Conservation (phyloP, 2,113 vertebrate species). For the Gobio gobio region DNA sequence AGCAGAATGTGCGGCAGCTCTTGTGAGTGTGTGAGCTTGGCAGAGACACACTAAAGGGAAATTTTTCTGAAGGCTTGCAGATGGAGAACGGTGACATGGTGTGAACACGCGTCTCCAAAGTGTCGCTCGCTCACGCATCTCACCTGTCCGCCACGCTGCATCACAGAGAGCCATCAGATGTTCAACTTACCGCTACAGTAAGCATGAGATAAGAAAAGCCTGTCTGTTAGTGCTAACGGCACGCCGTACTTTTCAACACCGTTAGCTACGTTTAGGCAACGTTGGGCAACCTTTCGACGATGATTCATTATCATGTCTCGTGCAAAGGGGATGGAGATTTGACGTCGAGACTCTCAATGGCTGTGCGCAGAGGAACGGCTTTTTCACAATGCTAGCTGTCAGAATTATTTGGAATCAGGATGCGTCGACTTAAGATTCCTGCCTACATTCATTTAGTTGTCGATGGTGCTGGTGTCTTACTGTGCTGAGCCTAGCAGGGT, state of each 20-base stretch:
- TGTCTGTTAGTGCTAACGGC: slow-evolving; percentile 49
- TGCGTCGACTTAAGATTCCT: slow-evolving; percentile 54
- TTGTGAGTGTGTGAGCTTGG: slow-evolving; percentile 40
- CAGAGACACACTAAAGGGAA: slow-evolving; percentile 55
- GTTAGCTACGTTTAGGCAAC: slow-evolving; percentile 38
- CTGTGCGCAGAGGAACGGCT: not conserved
- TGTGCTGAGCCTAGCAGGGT: slow-evolving; percentile 76
- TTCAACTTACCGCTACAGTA: slow-evolving; percentile 79
- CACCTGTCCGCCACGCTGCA: slow-evolving; percentile 78
- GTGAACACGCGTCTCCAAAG: slow-evolving; percentile 77
- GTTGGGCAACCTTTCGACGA: slow-evolving; percentile 45
- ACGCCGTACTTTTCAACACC: slow-evolving; percentile 28
- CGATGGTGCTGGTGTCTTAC: slow-evolving; percentile 67
- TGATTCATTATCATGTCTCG: slow-evolving; percentile 65
- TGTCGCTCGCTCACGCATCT: slow-evolving; percentile 74
- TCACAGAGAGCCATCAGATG: slow-evolving; percentile 79
- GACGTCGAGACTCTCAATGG: slow-evolving; percentile 8
- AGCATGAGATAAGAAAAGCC: slow-evolving; percentile 70
- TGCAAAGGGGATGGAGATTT: slow-evolving; percentile 27
- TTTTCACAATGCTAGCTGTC: slow-evolving; percentile 53
- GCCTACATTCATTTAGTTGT: slow-evolving; percentile 61
- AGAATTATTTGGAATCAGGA: slow-evolving; percentile 52
- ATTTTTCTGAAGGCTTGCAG: slow-evolving; percentile 72
- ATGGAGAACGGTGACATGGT: slow-evolving; percentile 77
- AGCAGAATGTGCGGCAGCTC: slow-evolving; percentile 42